Evolutionary conservation across 2,888 invertebrate species (phyloP).

Genomic region (Polydrusus pterygomalis): DNA sequence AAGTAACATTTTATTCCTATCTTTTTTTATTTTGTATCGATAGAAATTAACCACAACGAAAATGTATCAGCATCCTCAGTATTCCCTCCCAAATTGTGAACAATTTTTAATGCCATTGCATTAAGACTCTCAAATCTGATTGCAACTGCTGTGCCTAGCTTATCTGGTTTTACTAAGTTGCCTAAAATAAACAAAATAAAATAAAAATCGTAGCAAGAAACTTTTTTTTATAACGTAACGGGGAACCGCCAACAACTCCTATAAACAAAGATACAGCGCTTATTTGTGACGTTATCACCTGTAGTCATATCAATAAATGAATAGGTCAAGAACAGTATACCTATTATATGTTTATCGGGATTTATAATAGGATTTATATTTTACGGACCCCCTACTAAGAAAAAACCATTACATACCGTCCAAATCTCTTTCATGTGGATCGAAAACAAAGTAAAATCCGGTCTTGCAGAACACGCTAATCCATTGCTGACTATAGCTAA

Average conservation of each 20-base stretch:
- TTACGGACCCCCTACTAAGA: too few species aligned
- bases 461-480: slow-evolving; percentile 75
- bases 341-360: too few species aligned
- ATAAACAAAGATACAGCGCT: too few species aligned
- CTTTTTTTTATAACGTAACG: too few species aligned
- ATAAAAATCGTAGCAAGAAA: neutral
- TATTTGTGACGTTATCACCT: too few species aligned
- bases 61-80: slow-evolving; percentile 53
- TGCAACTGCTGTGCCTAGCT: slow-evolving; percentile 61
- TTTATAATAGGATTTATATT: neutral
- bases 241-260: too few species aligned
- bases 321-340: too few species aligned
- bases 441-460: slow-evolving; percentile 77
- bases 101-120: slow-evolving; percentile 57
- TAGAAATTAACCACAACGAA: slow-evolving; percentile 59
- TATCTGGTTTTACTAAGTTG: slow-evolving; percentile 41
- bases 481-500: slow-evolving; percentile 74
- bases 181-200: slow-evolving; percentile 28
- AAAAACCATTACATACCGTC: slow-evolving; percentile 66
- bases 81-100: slow-evolving; percentile 60
- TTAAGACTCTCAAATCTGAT: slow-evolving; percentile 60
- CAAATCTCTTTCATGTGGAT: slow-evolving; percentile 76
- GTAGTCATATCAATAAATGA: too few species aligned
- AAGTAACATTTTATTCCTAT: neutral
- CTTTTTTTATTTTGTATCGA: slow-evolving; percentile 51